phyloP scores from a whole-genome alignment of 1,140 invertebrate genomes.

The Zaprionus africanus region DNA sequence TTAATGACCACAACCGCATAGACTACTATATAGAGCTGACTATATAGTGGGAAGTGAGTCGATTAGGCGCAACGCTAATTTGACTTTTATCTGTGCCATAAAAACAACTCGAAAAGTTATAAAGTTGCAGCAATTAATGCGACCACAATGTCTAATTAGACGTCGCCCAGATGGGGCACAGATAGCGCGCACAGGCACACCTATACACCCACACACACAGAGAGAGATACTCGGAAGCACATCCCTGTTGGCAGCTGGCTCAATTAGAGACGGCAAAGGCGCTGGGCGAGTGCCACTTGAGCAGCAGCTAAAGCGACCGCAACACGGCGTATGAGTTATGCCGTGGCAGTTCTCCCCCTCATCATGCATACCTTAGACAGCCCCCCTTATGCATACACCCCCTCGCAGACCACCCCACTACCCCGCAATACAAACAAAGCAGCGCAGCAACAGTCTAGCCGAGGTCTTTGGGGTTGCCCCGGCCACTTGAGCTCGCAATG shows the following conservation, averaged over 20 bases:
- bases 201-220: slow-evolving; percentile 7
- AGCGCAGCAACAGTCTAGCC: slow-evolving; percentile 42
- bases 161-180: slow-evolving; percentile 50
- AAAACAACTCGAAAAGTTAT: slow-evolving; percentile 69
- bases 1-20: slow-evolving; percentile 43
- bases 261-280: slow-evolving; percentile 63
- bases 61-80: slow-evolving; percentile 67
- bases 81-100: slow-evolving; percentile 63
- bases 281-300: slow-evolving; percentile 62
- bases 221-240: slow-evolving; percentile 5
- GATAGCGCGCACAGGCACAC: slow-evolving; percentile 59
- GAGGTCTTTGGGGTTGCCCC: slow-evolving; percentile 36
- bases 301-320: slow-evolving; percentile 53
- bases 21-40: slow-evolving; percentile 7
- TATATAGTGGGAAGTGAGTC: slow-evolving; percentile 8
- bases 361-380: not conserved
- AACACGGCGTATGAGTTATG: slow-evolving; percentile 74
- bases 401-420: slow-evolving; percentile 9
- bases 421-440: slow-evolving; percentile 37
- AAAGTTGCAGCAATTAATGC: slow-evolving; percentile 78
- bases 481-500: slow-evolving; percentile 55
- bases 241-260: slow-evolving; percentile 20
- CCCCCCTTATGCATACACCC: not conserved
- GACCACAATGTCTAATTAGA: slow-evolving; percentile 75
- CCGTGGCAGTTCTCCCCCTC: slow-evolving; percentile 19